Percentiles rank a stretch among this genome's conserved stretches.
Conservation (phyloP, 1,140 invertebrate genomes). For the Nasonia longicornis region DNA sequence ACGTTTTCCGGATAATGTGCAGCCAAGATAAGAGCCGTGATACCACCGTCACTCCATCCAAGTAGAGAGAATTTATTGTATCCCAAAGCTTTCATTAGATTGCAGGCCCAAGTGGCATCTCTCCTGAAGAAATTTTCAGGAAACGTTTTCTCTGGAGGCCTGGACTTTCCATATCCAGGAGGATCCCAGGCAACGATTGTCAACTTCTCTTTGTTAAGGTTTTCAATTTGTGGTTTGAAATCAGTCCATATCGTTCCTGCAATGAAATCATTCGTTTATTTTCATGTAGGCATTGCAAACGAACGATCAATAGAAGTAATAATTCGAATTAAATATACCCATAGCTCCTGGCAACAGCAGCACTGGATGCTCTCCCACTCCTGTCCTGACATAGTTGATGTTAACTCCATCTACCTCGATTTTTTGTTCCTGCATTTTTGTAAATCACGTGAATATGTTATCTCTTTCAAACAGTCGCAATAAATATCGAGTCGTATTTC, state of each 20-base stretch:
- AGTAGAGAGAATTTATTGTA: conserved; percentile 81
- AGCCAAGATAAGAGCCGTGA: conserved; percentile 81
- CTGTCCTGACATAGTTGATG: conserved; percentile 81
- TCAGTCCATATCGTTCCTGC: conserved; percentile 81
- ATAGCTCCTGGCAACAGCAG: conserved; percentile 83
- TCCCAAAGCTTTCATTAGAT: conserved; percentile 81
- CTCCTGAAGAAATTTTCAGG: conserved; percentile 77
- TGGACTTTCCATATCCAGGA: conserved; percentile 87
- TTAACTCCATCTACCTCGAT: conserved; percentile 72
- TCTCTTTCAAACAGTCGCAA: neutral
- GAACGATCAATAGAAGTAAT: neutral
- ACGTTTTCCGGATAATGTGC: conserved; percentile 76
- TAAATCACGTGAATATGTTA: neutral
- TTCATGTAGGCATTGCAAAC: neutral
- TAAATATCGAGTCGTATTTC: neutral
- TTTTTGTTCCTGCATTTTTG: conserved; percentile 64
- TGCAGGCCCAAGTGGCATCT: conserved; percentile 79
- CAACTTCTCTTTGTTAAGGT: conserved; percentile 77
- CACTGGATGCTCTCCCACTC: conserved; percentile 76
- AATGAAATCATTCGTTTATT: conserved; percentile 13
- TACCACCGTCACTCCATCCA: conserved; percentile 93
- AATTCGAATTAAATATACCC: conserved; percentile 62
- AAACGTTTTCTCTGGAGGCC: conserved; percentile 82
- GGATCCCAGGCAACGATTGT: conserved; percentile 89
- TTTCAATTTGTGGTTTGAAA: conserved; percentile 83